These are phyloP conservation scores for Drosophila elegans DNA, from an alignment of 1,140 invertebrate genomes.

Conservation along the genomic window DNA sequence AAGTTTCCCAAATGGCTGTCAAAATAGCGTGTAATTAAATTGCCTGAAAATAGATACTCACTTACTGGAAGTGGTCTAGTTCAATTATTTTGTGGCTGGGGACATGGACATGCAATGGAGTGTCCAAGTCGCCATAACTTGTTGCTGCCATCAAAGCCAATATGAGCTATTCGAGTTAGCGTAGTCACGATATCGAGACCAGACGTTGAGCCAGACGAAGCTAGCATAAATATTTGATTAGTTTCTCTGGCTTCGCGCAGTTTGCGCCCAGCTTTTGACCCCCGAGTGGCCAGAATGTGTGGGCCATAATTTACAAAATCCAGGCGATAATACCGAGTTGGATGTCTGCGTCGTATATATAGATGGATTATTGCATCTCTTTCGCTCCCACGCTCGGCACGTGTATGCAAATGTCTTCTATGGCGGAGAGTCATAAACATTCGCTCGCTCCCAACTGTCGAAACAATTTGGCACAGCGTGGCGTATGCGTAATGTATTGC, in stretches of 20 bases:
- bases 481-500: constrained; percentile 71
- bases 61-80: not conserved
- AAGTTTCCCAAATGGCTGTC: constrained; percentile 1
- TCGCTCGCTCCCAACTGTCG: constrained; percentile 44
- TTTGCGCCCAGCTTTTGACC: constrained; percentile 18
- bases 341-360: constrained; percentile 17
- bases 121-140: constrained; percentile 14
- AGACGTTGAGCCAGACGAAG: constrained; percentile 61
- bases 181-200: constrained; percentile 45
- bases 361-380: constrained; percentile 19
- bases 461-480: constrained; percentile 68
- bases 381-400: constrained; percentile 20
- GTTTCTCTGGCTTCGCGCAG: constrained; percentile 18
- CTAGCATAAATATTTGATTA: constrained; percentile 60
- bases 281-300: constrained; percentile 23
- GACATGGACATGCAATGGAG: constrained; percentile 31
- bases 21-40: constrained; percentile 19
- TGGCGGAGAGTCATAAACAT: constrained; percentile 17
- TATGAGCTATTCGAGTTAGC: constrained; percentile 32
- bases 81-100: constrained; percentile 11
- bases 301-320: constrained; percentile 22
- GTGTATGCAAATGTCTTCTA: constrained; percentile 54
- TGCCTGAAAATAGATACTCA: constrained; percentile 18
- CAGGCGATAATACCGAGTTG: not conserved
- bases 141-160: constrained; percentile 17